Conservation (phyloP, 2,113 vertebrate genomes). For the Rallus limicola region DNA sequence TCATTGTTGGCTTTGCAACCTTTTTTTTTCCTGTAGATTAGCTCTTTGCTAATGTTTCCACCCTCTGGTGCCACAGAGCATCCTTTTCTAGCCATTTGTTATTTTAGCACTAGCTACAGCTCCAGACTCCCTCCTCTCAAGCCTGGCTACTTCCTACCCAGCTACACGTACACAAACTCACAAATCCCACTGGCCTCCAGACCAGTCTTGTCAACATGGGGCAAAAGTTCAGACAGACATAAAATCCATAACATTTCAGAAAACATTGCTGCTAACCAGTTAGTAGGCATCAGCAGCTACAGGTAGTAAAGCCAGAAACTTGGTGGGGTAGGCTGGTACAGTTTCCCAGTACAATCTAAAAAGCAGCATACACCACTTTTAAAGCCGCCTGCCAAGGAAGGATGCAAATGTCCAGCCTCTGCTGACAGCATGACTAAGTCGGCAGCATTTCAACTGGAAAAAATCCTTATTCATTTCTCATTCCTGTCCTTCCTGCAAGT, state of each 20-base stretch:
- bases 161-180: not conserved
- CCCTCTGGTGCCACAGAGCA: not conserved
- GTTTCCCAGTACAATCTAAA: not conserved
- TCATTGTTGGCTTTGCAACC: not conserved
- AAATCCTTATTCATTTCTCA: not conserved
- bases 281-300: not conserved
- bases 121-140: not conserved
- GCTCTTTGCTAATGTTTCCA: not conserved
- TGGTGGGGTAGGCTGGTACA: not conserved
- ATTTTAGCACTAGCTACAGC: not conserved
- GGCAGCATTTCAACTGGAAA: conserved; percentile 25
- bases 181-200: not conserved
- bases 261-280: not conserved
- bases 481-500: not conserved
- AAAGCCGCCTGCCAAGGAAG: not conserved
- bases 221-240: not conserved
- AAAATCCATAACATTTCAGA: not conserved
- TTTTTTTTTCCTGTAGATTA: not conserved
- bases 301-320: not conserved
- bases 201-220: accelerated
- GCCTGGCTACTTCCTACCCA: not conserved
- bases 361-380: accelerated
- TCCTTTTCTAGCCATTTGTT: not conserved
- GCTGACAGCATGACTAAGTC: not conserved
- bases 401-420: not conserved